Base-by-base conservation (phyloP, 2,888 invertebrate species). In the Brachyopa scutellaris region DNA sequence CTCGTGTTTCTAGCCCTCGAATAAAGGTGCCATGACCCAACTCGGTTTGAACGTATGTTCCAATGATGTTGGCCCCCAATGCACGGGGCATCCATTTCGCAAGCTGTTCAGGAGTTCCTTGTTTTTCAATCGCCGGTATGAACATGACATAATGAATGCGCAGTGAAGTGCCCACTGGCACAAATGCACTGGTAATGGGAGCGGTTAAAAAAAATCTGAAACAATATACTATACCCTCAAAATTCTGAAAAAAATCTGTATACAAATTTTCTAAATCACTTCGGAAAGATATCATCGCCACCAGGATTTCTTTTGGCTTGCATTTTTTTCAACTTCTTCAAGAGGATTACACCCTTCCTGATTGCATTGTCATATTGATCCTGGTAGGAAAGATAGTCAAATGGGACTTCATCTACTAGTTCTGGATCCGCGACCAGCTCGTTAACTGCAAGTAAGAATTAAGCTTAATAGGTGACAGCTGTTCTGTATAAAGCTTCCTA, bases 11-110 rank as follows among this genome's bases (percentile, higher is more conserved):
- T 84, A 98, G 90, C 0, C 96, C 86, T 85, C 96, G 93, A 62
- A 98, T 93, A 89, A 96, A 97, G 0, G 97, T 97, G 0, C 97
- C 97, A 90, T 98, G 97, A 0, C 97, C 97, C 40, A 98, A 91
- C 91, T 98, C 97, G 0, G 98, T 98, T 94, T 97, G 97, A 38
- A 97, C 97, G 88, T 98, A 98, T 17, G 97, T 97, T 69, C 97
- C 97, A 84, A 97, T 93, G 69, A 98, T 95, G 85, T 94, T 93
- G 83, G 94, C 94, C 73, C 93, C 93, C 92, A 95, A 94, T 0
- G 96, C 96, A 85, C 93, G 92, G 17, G 94, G 93, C 59, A 97
- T 93, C 97, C 97, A 98, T 87, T 95, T 93, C 1, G 93, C 94
- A 88, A 95, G 95, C 88, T 98, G 97, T 70, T 97, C 96, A 21